Base-by-base conservation (phyloP, 2,113 vertebrate species). In the Trematomus loennbergii region DNA sequence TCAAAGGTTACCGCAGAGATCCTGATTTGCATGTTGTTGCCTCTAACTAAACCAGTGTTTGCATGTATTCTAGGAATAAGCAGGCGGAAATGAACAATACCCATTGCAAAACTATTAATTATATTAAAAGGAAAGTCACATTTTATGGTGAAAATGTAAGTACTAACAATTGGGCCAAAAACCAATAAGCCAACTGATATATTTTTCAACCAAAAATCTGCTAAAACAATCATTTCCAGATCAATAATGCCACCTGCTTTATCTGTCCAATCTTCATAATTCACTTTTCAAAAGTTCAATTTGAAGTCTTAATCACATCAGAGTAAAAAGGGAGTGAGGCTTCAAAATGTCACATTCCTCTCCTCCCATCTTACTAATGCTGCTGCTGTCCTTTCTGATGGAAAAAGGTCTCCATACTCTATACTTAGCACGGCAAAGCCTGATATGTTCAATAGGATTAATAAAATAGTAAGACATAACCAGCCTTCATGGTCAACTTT, bases 281-380 rank as follows among this genome's bases (percentile, higher is more conserved):
- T 57, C 53, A 73, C 43, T 60, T 45, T 36, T 29, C 3, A 13
- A 20, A 48, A 48, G 25, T 54, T 36, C 17, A 59, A 49, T 57
- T 78, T 13, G 25, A 61, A 65, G 53, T 48, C 11, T 40, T 59
- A 62, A 69, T 72, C 33, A 60, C n/a, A 1, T 77, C 13, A 54
- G 60, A 48, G 49, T 33, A 61, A 66, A 78, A 71, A 8, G 11
- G 16, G n/a, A 74, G n/a, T 25, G 53, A 53, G 25, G 15, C 13
- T 73, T 66, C 10, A 6, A 82, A 72, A 82, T n/a, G 15, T 3
- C 76, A 85, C 57, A 29, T 67, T 72, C 10, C 50, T 58, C 75
- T 22, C 16, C 45, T 69, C 25, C 61, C 67, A 61, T 67, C 40
- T 72, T 69, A 1, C 53, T 68, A 72, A 82, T 60, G 40, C 72